Evolutionary conservation across 2,113 vertebrate species (phyloP).

Genomic region (Mionectes macconnelli): DNA sequence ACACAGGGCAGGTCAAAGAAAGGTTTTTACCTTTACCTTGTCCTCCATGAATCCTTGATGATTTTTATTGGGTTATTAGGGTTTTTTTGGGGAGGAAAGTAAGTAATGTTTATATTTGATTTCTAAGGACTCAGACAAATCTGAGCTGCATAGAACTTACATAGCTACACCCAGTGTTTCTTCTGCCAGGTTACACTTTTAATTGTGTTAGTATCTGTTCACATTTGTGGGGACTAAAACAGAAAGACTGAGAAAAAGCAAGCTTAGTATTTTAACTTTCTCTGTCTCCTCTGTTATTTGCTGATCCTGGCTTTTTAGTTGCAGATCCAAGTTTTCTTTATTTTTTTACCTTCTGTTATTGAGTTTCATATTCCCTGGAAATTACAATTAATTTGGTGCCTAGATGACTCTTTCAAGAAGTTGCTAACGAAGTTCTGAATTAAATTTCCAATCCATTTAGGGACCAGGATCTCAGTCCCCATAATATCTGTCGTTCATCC

Average conservation of each 20-base stretch:
- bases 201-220: background rate
- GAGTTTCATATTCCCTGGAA: background rate
- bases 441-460: background rate
- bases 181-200: background rate
- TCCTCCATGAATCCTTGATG: background rate
- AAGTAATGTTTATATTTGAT: background rate
- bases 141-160: background rate
- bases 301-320: background rate
- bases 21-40: background rate
- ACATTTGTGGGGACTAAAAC: background rate
- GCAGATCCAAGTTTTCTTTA: rapidly evolving
- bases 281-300: background rate
- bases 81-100: background rate
- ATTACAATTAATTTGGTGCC: background rate
- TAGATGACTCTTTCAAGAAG: background rate
- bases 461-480: background rate
- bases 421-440: background rate
- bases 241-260: background rate
- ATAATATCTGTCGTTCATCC: rapidly evolving
- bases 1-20: background rate
- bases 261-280: background rate
- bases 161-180: background rate
- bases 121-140: background rate
- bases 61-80: background rate
- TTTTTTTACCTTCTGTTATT: background rate